These are phyloP conservation scores for Cosmia pyralina DNA, from an alignment of 2,888 invertebrate genomes.

Conservation along the genomic window DNA sequence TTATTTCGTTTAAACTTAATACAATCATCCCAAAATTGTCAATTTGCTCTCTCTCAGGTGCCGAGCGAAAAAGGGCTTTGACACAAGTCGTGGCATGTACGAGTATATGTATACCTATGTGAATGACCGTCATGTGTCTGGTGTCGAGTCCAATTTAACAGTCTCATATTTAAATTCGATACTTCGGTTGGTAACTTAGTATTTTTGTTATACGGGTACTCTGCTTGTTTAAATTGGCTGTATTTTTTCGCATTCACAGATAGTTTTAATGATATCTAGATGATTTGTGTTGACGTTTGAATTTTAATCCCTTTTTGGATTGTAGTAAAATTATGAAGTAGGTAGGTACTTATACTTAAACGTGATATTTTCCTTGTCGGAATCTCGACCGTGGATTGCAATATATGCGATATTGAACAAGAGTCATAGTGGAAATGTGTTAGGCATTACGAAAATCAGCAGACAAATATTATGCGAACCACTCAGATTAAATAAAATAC, in stretches of 20 bases:
- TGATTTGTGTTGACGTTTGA: not conserved
- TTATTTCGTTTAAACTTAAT: slow-evolving; percentile 15
- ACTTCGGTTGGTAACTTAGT: slow-evolving; percentile 3
- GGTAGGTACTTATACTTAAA: too few relatives aligned
- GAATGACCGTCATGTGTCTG: slow-evolving; percentile 45
- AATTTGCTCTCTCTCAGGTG: slow-evolving; percentile 33
- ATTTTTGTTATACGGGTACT: slow-evolving; percentile 7
- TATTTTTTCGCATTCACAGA: slow-evolving; percentile 6
- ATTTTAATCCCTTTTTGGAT: not conserved
- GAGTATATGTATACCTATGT: slow-evolving; percentile 5
- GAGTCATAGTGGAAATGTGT: not conserved
- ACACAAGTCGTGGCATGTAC: slow-evolving; percentile 9
- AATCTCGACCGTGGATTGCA: not conserved
- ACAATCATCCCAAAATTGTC: slow-evolving; percentile 29
- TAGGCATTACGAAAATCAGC: not conserved
- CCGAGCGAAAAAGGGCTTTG: slow-evolving; percentile 44
- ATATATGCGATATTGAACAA: not conserved
- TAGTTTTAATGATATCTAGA: not conserved
- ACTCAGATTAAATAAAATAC: too few relatives aligned
- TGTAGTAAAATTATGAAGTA: not conserved
- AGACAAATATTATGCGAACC: not conserved
- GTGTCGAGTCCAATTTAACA: slow-evolving; percentile 54
- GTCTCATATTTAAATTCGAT: slow-evolving; percentile 51
- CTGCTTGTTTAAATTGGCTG: slow-evolving; percentile 22
- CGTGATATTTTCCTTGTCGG: not conserved